Base-by-base conservation (phyloP, 2,113 vertebrate species). In the Eleginops maclovinus region DNA sequence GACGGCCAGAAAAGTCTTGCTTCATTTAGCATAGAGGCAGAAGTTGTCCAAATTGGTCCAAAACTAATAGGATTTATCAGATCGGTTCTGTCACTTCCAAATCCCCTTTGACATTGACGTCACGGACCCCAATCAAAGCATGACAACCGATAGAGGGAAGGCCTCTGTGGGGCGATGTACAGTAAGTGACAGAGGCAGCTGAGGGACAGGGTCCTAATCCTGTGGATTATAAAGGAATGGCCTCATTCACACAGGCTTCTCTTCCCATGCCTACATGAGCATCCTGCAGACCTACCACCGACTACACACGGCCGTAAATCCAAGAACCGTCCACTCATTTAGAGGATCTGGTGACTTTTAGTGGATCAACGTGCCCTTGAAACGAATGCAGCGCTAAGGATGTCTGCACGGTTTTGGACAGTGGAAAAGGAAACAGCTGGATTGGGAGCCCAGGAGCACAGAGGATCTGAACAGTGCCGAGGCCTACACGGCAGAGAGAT, bases 151-250 rank as follows among this genome's bases (percentile, higher is more conserved):
- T 0, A 11, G 73, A 59, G 47, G 16, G 60, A 21, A 31, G 55
- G 72, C 70, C 58, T 72, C 31, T 16, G 1, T 0, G 49, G 65
- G 49, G 58, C 41, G 1, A 26, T 13, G 72, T 61, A 54, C 71
- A 73, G 74, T 86, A 80, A 91, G 70, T 86, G 89, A 77, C 83
- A 75, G 89, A 17, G 44, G 65, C 86, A 90, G 89, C 87, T 92
- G 90, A 88, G n/a, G 77, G 72, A 56, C 74, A 16, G 56, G 28
- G 43, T 22, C 28, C 47, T 89, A 83, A 91, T 85, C 89, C 85
- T 49, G 62, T 36, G 82, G 88, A 90, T 91, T 87, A 86, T 0
- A 80, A 76, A 47, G 74, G 79, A 91, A 90, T 82, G 79, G 63
- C 26, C 56, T 72, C 88, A 73, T 88, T 90, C 86, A 88, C 49